Evolutionary conservation across 2,888 invertebrate genomes (phyloP).

Genomic region (Aphodius sticticus): DNA sequence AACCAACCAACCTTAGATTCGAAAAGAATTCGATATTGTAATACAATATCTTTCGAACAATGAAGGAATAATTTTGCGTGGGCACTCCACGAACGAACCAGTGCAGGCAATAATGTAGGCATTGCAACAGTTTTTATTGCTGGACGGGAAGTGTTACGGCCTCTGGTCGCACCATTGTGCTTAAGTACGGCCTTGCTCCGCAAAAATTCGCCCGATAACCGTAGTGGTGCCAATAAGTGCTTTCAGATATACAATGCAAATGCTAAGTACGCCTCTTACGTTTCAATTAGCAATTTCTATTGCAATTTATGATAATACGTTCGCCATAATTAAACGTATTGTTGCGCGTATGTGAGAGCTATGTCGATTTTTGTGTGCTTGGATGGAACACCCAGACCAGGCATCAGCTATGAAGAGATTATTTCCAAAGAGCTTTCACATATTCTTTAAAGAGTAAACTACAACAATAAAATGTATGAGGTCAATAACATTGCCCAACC

Average conservation of each 20-base stretch:
- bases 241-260: constrained; percentile 25
- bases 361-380: constrained; percentile 17
- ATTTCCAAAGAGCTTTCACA: too few species aligned
- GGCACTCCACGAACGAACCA: background rate
- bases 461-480: too few species aligned
- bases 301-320: constrained; percentile 21
- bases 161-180: constrained; percentile 4
- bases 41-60: background rate
- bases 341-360: background rate
- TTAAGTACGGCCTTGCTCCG: constrained; percentile 14
- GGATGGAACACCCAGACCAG: constrained; percentile 7
- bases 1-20: background rate
- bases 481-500: too few species aligned
- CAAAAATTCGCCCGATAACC: constrained; percentile 16
- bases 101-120: background rate
- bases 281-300: constrained; percentile 27
- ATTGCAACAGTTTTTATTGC: background rate
- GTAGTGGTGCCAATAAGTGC: constrained; percentile 18
- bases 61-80: constrained; percentile 4
- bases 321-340: constrained; percentile 21
- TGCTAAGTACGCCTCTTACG: constrained; percentile 24
- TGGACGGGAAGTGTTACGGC: background rate
- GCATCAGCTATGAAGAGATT: too few species aligned
- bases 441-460: too few species aligned
- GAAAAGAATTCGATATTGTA: background rate